Base-by-base conservation (phyloP, 1,140 invertebrate genomes). In the Conus ventricosus region DNA sequence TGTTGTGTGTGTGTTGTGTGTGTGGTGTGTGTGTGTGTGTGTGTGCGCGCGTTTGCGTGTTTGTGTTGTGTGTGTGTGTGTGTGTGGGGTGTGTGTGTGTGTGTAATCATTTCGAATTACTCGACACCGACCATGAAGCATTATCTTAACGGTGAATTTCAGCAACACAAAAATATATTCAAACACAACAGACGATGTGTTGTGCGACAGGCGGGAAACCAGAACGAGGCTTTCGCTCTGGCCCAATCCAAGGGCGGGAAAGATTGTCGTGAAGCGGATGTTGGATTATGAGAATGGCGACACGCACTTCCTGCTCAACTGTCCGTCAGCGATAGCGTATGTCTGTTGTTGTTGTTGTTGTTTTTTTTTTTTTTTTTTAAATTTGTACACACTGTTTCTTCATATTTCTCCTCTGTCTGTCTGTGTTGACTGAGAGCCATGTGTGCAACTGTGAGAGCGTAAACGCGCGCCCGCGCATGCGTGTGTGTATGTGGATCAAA, bases 211-310 rank as follows among this genome's bases (percentile, higher is more conserved):
- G 67, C 67, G 23, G 67, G 67, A 20, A 71, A 71, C 23, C 6
- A 6, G 20, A 23, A 71, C 67, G 67, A 71, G 67, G 67, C 67
- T 71, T 71, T 71, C 67, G 67, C 67, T 17, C 6, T 71, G 67
- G 67, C 67, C 67, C 67, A 71, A 71, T n/a, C 67, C 67, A 13
- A 11, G 67, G 11, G 10, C 15, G 5, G 80, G 80, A 8, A 51
- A 54, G 25, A 55, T 54, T 0, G 51, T 54, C 7, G 80, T 81
- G 8, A 17, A 81, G 13, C 7, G 80, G 25, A 10, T 54, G 80
- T 25, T 81, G 80, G 80, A 81, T 51, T 81, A 81, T 81, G 80
- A 81, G 10, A 53, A 81, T 25, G 80, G 80, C 6, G 80, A 81
- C 80, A 81, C 10, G 0, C 39, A 51, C 13, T 81, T 81, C 54